These are phyloP conservation scores for Ceyx cyanopectus DNA, from an alignment of 2,113 vertebrate species.

Conservation along the genomic window DNA sequence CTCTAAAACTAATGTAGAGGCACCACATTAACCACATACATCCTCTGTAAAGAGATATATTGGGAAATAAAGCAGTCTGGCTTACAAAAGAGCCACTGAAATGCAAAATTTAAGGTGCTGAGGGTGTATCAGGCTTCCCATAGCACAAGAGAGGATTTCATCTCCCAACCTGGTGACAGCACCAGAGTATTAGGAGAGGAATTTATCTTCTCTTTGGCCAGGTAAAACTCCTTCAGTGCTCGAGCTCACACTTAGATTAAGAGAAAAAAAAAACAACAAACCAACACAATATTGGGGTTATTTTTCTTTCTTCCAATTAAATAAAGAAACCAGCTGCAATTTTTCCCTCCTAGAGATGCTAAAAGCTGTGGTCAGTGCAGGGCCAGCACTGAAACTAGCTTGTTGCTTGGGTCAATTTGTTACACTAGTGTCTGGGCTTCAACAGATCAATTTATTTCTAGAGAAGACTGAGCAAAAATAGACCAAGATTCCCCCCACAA, in stretches of 20 bases:
- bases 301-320: not conserved
- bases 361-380: not conserved
- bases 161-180: not conserved
- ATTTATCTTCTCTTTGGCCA: not conserved
- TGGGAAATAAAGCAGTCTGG: not conserved
- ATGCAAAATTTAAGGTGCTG: not conserved
- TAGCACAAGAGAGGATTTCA: not conserved
- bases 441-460: not conserved
- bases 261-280: not conserved
- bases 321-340: not conserved
- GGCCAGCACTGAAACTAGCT: not conserved
- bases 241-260: not conserved
- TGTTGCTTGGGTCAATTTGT: not conserved
- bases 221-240: not conserved
- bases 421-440: not conserved
- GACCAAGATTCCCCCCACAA: not conserved
- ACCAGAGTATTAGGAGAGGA: not conserved
- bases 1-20: not conserved
- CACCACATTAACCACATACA: not conserved
- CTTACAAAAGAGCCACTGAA: not conserved
- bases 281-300: too few relatives aligned
- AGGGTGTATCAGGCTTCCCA: not conserved
- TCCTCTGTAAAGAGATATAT: not conserved
- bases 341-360: not conserved
- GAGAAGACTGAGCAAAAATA: not conserved